Base-by-base conservation (phyloP, 1,140 invertebrate species). In the Galendromus occidentalis region DNA sequence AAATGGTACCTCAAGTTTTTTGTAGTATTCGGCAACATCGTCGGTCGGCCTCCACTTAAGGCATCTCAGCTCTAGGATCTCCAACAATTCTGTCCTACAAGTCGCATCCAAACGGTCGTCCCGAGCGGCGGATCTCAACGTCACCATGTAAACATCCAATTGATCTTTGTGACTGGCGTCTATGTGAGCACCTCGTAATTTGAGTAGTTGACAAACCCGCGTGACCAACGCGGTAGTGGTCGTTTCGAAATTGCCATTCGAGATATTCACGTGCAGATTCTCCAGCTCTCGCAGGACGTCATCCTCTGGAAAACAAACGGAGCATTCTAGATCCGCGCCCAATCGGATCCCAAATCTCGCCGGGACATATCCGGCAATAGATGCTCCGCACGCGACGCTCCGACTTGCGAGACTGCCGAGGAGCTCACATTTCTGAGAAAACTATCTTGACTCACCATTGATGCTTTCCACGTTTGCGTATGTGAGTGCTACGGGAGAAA, bases 21-120 rank as follows among this genome's bases (percentile, higher is more conserved):
- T 83, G 73, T 89, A 90, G 76, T 88, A 91, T 68, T 83, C 82
- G 75, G 82, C 84, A 76, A 87, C 83, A 67, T 84, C 83, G 75
- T 88, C 86, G 68, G 81, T 83, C 65, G 82, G 82, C 71, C 84
- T 82, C 88, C 88, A 92, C 71, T 85, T 82, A 74, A 86, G 86
- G 63, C 87, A 87, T 74, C 88, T 79, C 68, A 91, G 78, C 78
- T 92, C 88, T 69, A 92, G 88, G 42, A 91, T 77, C 79, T 91
- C 87, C 71, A 92, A 80, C 68, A 92, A 80, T 76, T 87, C 84
- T 73, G 88, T 80, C 75, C 88, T 82, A 71, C 85, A 85, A 73
- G 84, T 81, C 72, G 84, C 80, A 75, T 88, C 86, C 68, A 91
- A 78, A 72, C 82, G 80, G 76, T 88, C 85, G 63, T 75, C 75